Conservation (phyloP, 2,888 invertebrate genomes). For the Magallana nippona region DNA sequence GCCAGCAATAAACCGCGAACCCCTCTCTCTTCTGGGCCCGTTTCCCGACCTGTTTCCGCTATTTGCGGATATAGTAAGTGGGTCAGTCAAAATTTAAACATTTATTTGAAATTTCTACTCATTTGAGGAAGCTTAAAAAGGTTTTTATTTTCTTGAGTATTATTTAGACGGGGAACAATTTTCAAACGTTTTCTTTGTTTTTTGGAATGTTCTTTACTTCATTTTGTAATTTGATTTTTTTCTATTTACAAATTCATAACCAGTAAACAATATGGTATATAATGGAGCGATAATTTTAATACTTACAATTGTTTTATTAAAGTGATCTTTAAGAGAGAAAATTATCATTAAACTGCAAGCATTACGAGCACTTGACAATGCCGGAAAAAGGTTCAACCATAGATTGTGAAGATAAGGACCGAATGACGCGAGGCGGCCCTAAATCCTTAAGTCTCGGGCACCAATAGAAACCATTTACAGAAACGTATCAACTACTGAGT, state of each 20-base stretch:
- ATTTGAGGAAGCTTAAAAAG: constrained; percentile 4
- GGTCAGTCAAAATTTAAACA: constrained; percentile 30
- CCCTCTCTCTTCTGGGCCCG: constrained; percentile 7
- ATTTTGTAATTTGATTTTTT: background rate
- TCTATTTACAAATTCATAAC: background rate
- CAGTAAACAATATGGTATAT: background rate
- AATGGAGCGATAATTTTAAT: background rate
- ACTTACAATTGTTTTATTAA: background rate
- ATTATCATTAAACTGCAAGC: constrained; percentile 17
- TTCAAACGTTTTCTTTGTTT: background rate
- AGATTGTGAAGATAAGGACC: constrained; percentile 18
- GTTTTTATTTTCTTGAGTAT: background rate
- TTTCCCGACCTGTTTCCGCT: constrained; percentile 39
- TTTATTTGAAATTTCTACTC: constrained; percentile 15
- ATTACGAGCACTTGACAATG: constrained; percentile 33
- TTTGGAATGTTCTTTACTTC: background rate
- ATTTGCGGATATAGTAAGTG: constrained; percentile 30
- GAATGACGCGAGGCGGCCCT: constrained; percentile 38
- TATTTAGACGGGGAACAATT: background rate
- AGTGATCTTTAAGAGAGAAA: constrained; percentile 32
- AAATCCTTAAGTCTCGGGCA: background rate
- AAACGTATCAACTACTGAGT: background rate
- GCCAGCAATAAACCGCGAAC: constrained; percentile 23
- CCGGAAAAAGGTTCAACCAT: constrained; percentile 43
- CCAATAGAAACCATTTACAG: constrained; percentile 4